These are phyloP conservation scores for Jaculus jaculus DNA, from an alignment of 2,113 vertebrate species.

Conservation along the genomic window DNA sequence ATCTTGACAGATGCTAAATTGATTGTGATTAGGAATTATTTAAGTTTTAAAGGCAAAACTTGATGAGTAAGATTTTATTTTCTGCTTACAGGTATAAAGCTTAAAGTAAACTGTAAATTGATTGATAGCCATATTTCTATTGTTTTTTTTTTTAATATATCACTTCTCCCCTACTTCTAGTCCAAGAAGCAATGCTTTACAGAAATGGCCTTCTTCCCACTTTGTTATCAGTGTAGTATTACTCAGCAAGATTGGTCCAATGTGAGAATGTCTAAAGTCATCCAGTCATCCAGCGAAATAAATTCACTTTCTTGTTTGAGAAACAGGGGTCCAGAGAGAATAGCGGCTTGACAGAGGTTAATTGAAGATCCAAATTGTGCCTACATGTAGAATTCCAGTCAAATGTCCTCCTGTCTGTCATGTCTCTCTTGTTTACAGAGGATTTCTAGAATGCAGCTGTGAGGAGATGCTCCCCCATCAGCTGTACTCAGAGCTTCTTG, in stretches of 20 bases:
- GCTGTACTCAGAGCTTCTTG: not conserved
- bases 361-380: not conserved
- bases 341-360: not conserved
- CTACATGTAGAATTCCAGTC: not conserved
- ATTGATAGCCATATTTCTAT: constrained; percentile 84
- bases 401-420: not conserved
- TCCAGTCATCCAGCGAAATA: not conserved
- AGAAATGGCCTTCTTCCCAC: constrained; percentile 82
- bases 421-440: not conserved
- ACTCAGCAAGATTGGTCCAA: constrained; percentile 79
- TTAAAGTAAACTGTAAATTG: constrained; percentile 80
- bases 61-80: not conserved
- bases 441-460: not conserved
- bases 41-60: constrained; percentile 19
- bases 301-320: not conserved
- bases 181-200: constrained; percentile 79
- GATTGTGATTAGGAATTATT: constrained; percentile 41
- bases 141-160: constrained; percentile 76
- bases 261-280: not conserved
- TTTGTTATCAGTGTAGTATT: constrained; percentile 83
- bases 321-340: not conserved
- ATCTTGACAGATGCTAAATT: constrained; percentile 46
- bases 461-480: not conserved
- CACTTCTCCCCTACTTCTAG: constrained; percentile 81
- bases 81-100: not conserved